Evolutionary conservation across 2,797 vertebrate genomes (phyloP), one percentile per base, ranked within the genome.

Genomic region (Myotis myotis): DNA sequence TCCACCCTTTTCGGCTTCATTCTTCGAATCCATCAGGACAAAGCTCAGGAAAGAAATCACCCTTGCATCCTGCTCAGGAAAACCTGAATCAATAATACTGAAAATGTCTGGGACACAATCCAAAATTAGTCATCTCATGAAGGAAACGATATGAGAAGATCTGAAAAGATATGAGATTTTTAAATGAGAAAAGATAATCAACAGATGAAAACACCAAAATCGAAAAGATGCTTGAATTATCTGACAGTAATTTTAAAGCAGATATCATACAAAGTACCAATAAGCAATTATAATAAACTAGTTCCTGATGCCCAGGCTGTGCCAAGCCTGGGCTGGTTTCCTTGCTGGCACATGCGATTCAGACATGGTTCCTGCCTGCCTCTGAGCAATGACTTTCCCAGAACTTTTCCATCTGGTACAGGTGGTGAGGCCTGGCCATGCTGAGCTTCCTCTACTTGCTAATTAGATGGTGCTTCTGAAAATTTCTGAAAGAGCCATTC

Each of bases 61-160:
- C 10, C 57, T 28, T 60, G 57, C 10, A 60, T 25, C 57, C 11
- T 60, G 23, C 57, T 60, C 57, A 60, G 57, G 57, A 28, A 60
- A 60, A 60, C 3, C 23, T 60, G 57, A 28, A 28, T 60, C 23
- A 60, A 60, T 28, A 28, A n/a, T 74, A 85, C 66, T 68, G 55
- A 80, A 72, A 80, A 80, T 74, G 9, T 38, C 72, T 6, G 23
- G 12, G 74, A 78, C 71, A 64, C 12, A 64, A 78, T 89, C 60
- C 79, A 94, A 79, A 78, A 89, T 68, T 41, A 93, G 22, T 89
- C 57, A 80, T 62, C 53, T 55, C 53, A 53, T 12, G 22, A 80
- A 89, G 20, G 41, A 86, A 90, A 41, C 53, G 2, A 75, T 75
- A 49, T 75, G 44, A 75, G 8, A 30, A 74, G 5, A 75, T 75